Conservation (phyloP, 2,113 vertebrate species). For the Eleginops maclovinus region DNA sequence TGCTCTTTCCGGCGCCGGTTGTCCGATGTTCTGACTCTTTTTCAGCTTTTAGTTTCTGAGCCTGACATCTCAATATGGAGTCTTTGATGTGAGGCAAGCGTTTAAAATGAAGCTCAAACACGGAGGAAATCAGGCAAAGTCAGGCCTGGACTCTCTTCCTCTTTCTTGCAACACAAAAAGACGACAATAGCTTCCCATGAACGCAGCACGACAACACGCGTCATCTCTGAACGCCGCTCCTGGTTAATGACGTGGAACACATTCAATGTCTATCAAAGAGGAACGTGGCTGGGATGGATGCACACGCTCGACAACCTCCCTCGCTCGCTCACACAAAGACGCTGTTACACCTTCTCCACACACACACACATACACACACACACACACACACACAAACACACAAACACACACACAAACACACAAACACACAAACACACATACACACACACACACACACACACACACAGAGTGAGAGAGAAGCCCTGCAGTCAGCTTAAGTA, state of each 20-base stretch:
- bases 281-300: conserved; percentile 65
- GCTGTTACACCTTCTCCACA: not conserved
- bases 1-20: conserved; percentile 41
- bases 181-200: conserved; percentile 42
- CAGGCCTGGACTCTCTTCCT: conserved; percentile 27
- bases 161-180: conserved; percentile 39
- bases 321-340: conserved; percentile 45
- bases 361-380: conserved; percentile 12
- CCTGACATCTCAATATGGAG: conserved; percentile 11
- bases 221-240: conserved; percentile 56
- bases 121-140: no score
- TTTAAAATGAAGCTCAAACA: no score
- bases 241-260: conserved; percentile 68
- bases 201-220: conserved; percentile 25
- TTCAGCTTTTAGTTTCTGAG: not conserved
- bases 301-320: conserved; percentile 62
- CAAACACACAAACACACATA: conserved; percentile 6
- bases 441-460: not conserved
- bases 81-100: conserved; percentile 7
- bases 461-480: not conserved
- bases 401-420: conserved; percentile 9
- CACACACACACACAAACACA: conserved; percentile 39
- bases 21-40: conserved; percentile 29
- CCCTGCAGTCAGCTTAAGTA: conserved; percentile 69
- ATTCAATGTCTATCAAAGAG: conserved; percentile 69